Evolutionary conservation across 1,140 invertebrate genomes (phyloP), one percentile per base, ranked within the genome.

Genomic region (Cryptotermes secundus): DNA sequence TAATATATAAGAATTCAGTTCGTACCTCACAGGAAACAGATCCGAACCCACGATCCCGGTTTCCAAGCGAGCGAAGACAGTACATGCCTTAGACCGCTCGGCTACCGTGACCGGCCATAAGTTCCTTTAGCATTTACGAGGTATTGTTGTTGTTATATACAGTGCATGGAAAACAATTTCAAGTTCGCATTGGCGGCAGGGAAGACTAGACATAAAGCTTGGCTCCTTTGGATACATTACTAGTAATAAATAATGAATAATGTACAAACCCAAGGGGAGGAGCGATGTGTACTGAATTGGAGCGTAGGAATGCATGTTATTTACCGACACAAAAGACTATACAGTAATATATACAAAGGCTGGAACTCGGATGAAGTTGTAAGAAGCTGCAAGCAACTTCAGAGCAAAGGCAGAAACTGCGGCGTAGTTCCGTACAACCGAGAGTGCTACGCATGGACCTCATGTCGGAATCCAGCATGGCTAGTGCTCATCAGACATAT

Each of bases 301-400:
- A 72, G 59, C 59, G 26, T 31, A 72, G 59, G 59, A 72, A 72
- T 72, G 59, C 59, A 26, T 72, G 59, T 72, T 72, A 72, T 72
- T 72, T 72, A 72, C 59, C 59, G 59, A 72, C 59, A 72, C 59
- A 72, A 72, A 72, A 72, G 59, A 72, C 59, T 72, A 72, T 72
- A 72, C 59, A 72, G 59, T 72, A 72, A 72, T 31, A 72, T 31
- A 72, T 72, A 72, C 59, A 72, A 72, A 72, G 59, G 59, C 59
- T 31, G 3, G 59, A 72, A 72, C 59, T 72, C 59, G 59, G 59
- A n/a, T n/a, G 26, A 72, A 72, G 59, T 72, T 72, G 59, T 31
- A 72, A 72, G 59, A 72, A 72, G 59, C 59, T 72, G 16, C 10
- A 72, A 72, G 59, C 26, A 72, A 72, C 59, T 72, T 72, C n/a